Conservation (phyloP, 1,140 invertebrate species). For the Drosophila repletoides region DNA sequence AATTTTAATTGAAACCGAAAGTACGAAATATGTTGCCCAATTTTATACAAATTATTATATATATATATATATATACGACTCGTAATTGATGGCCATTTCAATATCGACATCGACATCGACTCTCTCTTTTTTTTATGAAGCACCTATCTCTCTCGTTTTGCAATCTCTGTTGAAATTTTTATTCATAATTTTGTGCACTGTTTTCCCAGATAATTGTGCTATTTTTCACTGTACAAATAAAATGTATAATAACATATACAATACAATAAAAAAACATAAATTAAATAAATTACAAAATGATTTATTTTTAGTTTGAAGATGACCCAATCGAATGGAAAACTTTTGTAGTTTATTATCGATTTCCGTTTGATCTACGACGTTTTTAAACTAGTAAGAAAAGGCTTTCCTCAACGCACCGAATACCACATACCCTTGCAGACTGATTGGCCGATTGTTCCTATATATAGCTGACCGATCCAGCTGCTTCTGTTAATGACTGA, state of each 20-base stretch:
- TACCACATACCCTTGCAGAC: too few species aligned
- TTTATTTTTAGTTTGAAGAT: conserved; percentile 11
- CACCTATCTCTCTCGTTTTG: conserved; percentile 3
- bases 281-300: conserved; percentile 20
- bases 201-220: conserved; percentile 47
- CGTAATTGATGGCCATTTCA: conserved; percentile 64
- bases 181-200: conserved; percentile 30
- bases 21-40: conserved; percentile 75
- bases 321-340: not conserved
- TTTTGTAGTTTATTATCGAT: conserved; percentile 1
- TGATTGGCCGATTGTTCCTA: too few species aligned
- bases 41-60: conserved; percentile 31
- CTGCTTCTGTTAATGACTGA: too few species aligned
- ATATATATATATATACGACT: conserved; percentile 30
- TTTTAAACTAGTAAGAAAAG: not conserved
- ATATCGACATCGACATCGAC: conserved; percentile 1
- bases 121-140: not conserved
- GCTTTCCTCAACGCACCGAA: not conserved
- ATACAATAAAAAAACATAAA: conserved; percentile 66
- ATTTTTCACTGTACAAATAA: conserved; percentile 64
- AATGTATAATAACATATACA: conserved; percentile 43
- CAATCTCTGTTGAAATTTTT: conserved; percentile 37
- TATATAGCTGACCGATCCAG: too few species aligned
- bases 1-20: conserved; percentile 71
- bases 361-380: not conserved